These are phyloP conservation scores for Troilus luridus DNA, from an alignment of 2,888 invertebrate genomes.

Conservation along the genomic window DNA sequence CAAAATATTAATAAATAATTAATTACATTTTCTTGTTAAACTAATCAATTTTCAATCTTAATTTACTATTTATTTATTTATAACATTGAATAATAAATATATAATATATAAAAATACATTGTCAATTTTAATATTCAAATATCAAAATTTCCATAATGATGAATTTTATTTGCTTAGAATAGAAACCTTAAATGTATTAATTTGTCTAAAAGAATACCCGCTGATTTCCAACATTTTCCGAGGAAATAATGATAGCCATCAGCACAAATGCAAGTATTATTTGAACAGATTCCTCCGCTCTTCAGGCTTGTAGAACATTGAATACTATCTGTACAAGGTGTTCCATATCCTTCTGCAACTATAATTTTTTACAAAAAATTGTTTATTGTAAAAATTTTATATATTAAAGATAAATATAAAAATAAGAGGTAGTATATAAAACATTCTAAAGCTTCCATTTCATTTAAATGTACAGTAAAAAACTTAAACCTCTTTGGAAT, in stretches of 20 bases:
- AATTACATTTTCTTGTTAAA: too few species aligned
- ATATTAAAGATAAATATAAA: too few species aligned
- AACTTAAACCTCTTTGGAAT: background rate
- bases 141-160: background rate
- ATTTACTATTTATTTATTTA: too few species aligned
- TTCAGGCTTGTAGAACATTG: conserved; percentile 62
- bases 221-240: conserved; percentile 63
- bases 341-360: conserved; percentile 62
- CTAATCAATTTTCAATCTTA: too few species aligned
- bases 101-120: too few species aligned
- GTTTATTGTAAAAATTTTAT: too few species aligned
- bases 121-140: too few species aligned
- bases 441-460: background rate
- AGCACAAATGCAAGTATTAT: conserved; percentile 60
- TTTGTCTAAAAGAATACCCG: conserved; percentile 55
- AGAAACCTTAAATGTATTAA: background rate
- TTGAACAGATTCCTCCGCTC: conserved; percentile 62
- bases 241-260: conserved; percentile 63
- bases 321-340: conserved; percentile 61
- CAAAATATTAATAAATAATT: too few species aligned
- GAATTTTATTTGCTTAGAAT: background rate
- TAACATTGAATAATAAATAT: too few species aligned
- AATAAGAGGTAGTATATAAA: too few species aligned
- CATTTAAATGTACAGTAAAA: background rate
- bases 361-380: too few species aligned